Evolutionary conservation across 2,113 vertebrate genomes (phyloP), one percentile per base, ranked within the genome.

Genomic region (Rafetus swinhoei): DNA sequence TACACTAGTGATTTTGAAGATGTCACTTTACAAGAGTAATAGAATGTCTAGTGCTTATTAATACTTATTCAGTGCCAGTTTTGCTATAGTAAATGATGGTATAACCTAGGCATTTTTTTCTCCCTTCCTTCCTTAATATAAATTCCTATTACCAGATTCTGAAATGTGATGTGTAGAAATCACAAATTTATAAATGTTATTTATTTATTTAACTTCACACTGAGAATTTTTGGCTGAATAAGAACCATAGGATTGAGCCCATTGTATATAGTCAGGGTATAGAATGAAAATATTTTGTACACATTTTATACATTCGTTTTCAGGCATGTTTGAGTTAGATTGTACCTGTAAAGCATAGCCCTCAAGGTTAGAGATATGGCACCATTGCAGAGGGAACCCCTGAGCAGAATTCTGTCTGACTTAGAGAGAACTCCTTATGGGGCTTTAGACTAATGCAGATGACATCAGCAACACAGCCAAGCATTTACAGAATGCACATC

Each of bases 1-100:
- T 95, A 88, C 96, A 90, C 57, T 55, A 76, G 80, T 21, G 5
- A 92, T 90, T 96, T 87, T 91, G 92, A 89, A 97, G 94, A 93
- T 81, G 82, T 92, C 85, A 24, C 86, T 97, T 82, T 80, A 89
- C 96, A 86, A 93, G 95, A 95, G 55, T 87, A 94, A 88, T 84
- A 94, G 80, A 45, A 95, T 88, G 27, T 52, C 88, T 55, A 86
- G 90, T 95, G 92, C 79, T 55, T 93, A 96, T 95, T 97, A 84
- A 96, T 96, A 91, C 74, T 94, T 83, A 89, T 84, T 76, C 84
- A 79, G 9, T 87, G 52, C 81, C 35, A 93, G 83, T 95, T 95
- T 85, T 93, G 88, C 82, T 69, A 19, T 76, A 54, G 59, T 94
- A 90, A 83, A 91, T 90, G 74, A 82, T 35, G 87, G 45, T 52